A percentile compares a stretch with the other conserved stretches of the same genome.
phyloP scores from a whole-genome alignment of 2,888 invertebrate species.

The Agrotis clavis region DNA sequence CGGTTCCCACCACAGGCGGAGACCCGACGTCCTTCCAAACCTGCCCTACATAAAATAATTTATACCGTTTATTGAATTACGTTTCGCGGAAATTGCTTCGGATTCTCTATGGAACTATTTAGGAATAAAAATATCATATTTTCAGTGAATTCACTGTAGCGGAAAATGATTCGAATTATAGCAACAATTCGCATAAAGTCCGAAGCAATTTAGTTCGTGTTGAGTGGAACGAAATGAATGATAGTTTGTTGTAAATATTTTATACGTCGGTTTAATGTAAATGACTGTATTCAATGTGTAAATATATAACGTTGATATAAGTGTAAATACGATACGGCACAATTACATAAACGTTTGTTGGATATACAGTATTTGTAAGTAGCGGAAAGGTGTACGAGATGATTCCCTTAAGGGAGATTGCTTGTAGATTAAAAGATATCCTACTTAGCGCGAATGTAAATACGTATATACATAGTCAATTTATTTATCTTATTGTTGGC shows the following conservation, averaged over 20 bases:
- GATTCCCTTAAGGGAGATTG: too few species aligned
- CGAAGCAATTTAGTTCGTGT: slow-evolving; percentile 41
- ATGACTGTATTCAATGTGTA: slow-evolving; percentile 79
- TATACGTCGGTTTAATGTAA: slow-evolving; percentile 73
- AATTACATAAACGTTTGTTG: slow-evolving; percentile 77
- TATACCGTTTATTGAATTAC: slow-evolving; percentile 54
- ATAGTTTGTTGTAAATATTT: slow-evolving; percentile 71
- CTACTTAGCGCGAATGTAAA: too few species aligned
- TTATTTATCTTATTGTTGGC: too few species aligned
- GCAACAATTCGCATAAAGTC: slow-evolving; percentile 33
- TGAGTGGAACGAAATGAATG: slow-evolving; percentile 37
- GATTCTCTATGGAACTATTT: slow-evolving; percentile 36
- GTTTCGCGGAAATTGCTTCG: slow-evolving; percentile 60
- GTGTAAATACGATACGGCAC: slow-evolving; percentile 77
- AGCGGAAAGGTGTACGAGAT: too few species aligned
- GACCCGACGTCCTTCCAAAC: slow-evolving; percentile 81
- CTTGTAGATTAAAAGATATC: too few species aligned
- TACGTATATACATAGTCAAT: too few species aligned
- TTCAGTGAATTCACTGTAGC: slow-evolving; percentile 6
- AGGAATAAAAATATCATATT: slow-evolving; percentile 24
- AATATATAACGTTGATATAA: slow-evolving; percentile 78
- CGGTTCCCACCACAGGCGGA: slow-evolving; percentile 84
- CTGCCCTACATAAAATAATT: slow-evolving; percentile 86
- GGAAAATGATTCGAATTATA: slow-evolving; percentile 26
- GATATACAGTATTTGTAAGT: slow-evolving; percentile 79